Evolutionary conservation across 1,140 invertebrate genomes (phyloP).

Genomic region (Paracyclopina nana): DNA sequence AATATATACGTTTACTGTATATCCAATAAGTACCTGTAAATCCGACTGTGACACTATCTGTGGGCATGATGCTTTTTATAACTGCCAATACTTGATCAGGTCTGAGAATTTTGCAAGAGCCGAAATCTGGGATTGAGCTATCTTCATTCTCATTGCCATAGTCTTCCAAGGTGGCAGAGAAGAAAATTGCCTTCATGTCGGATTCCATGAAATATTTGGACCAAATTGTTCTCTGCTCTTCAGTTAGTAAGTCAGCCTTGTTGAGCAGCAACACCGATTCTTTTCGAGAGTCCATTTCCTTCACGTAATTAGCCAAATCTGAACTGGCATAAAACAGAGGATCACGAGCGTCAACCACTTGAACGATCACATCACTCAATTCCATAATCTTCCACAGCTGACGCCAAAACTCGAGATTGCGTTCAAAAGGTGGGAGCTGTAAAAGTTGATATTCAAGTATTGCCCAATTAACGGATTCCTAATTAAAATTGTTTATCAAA

Average conservation of each 20-base stretch:
- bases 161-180: constrained; percentile 43
- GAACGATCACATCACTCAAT: constrained; percentile 78
- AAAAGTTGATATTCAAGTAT: no score
- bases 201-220: constrained; percentile 56
- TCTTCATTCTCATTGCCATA: constrained; percentile 17
- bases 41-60: no score
- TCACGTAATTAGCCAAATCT: constrained; percentile 84
- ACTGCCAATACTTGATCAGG: constrained; percentile 35
- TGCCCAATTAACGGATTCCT: no score
- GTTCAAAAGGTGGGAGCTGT: constrained; percentile 97
- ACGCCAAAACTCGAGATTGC: constrained; percentile 94
- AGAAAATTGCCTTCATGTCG: constrained; percentile 52
- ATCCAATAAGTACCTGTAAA: no score
- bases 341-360: constrained; percentile 92
- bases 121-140: constrained; percentile 16
- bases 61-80: constrained; percentile 35
- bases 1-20: no score
- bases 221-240: constrained; percentile 61
- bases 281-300: constrained; percentile 56
- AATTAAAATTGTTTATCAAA: no score
- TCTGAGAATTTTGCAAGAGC: constrained; percentile 24
- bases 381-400: constrained; percentile 97
- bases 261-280: constrained; percentile 72
- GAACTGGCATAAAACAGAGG: constrained; percentile 70
- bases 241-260: constrained; percentile 83